phyloP scores from a whole-genome alignment of 2,113 vertebrate species.

The Percina caprodes region DNA sequence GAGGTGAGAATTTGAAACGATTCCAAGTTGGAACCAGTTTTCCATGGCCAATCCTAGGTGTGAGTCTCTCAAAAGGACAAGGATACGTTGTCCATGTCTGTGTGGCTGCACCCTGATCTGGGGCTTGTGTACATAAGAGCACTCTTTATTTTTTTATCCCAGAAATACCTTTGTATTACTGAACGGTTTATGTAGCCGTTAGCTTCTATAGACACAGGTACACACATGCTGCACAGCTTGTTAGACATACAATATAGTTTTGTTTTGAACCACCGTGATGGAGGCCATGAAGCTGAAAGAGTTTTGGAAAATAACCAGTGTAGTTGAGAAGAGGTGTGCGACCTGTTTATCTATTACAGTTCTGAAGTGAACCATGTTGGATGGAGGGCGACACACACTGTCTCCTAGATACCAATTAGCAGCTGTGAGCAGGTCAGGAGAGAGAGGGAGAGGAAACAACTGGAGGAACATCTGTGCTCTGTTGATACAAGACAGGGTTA shows the following conservation, averaged over 20 bases:
- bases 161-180: background rate
- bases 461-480: background rate
- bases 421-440: conserved; percentile 1
- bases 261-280: background rate
- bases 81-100: background rate
- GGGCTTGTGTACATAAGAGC: background rate
- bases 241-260: background rate
- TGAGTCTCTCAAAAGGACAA: background rate
- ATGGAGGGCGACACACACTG: background rate
- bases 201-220: background rate
- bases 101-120: background rate
- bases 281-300: background rate
- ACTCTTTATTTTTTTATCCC: background rate
- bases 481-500: background rate
- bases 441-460: background rate
- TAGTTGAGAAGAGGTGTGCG: background rate
- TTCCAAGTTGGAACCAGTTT: no score
- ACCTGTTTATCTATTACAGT: conserved; percentile 5
- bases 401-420: conserved; percentile 23
- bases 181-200: background rate
- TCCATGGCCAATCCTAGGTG: no score
- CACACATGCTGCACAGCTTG: background rate
- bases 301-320: background rate
- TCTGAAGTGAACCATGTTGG: background rate
- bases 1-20: no score